These are phyloP conservation scores for Petromus typicus DNA, from an alignment of 2,113 vertebrate species.

Conservation along the genomic window DNA sequence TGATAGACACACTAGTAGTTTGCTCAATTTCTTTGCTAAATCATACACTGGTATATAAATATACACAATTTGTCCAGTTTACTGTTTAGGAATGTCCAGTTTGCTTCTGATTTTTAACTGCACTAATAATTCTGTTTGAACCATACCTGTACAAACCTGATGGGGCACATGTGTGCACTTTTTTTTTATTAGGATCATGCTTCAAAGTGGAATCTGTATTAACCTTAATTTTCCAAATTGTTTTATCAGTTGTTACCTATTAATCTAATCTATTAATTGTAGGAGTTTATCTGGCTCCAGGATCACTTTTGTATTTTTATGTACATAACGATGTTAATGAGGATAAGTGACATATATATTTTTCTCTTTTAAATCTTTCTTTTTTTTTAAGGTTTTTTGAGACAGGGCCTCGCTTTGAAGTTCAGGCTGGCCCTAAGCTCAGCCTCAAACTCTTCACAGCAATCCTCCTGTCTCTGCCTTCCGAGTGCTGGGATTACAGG, in stretches of 20 bases:
- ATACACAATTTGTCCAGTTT: neutral
- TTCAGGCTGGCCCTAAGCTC: too few species aligned
- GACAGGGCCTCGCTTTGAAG: too few species aligned
- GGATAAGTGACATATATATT: neutral
- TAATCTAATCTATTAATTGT: neutral
- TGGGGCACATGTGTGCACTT: neutral
- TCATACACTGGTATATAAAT: neutral
- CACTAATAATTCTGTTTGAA: neutral
- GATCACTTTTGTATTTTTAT: slow-evolving; percentile 34
- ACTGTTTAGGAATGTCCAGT: neutral
- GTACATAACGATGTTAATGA: neutral
- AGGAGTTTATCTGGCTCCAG: neutral
- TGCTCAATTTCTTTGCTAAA: neutral
- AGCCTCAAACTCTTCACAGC: too few species aligned
- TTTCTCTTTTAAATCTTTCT: slow-evolving; percentile 42
- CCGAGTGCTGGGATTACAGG: too few species aligned
- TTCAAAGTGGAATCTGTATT: slow-evolving; percentile 18
- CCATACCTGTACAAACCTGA: neutral
- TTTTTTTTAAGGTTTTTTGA: too few species aligned
- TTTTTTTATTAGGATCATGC: neutral
- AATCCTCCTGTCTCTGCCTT: too few species aligned
- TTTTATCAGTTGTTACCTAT: neutral
- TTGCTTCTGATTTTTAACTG: slow-evolving; percentile 1
- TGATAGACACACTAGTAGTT: neutral
- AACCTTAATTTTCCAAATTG: neutral